These are phyloP conservation scores for Ophion ventricosus DNA, from an alignment of 2,888 invertebrate species.

Conservation along the genomic window DNA sequence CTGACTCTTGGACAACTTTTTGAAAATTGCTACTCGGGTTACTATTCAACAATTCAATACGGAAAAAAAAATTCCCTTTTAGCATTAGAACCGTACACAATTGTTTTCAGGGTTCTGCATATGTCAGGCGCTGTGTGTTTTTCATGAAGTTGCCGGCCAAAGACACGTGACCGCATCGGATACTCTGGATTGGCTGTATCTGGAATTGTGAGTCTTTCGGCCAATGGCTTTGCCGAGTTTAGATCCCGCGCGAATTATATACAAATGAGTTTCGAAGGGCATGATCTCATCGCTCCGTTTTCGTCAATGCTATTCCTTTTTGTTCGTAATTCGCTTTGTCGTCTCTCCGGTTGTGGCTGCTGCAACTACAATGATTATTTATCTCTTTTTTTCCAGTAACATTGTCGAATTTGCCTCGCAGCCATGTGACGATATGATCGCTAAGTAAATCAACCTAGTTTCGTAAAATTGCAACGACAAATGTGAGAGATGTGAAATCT, in stretches of 20 bases:
- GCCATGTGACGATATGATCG: neutral
- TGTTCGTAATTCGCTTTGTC: neutral
- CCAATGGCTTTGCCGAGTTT: neutral
- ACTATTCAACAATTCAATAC: neutral
- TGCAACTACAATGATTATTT: neutral
- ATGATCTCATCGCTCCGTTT: neutral
- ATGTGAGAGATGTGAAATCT: conserved; percentile 4
- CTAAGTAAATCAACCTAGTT: neutral
- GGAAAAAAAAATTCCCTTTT: neutral
- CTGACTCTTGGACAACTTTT: too few relatives aligned
- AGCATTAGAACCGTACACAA: neutral
- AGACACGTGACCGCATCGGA: neutral
- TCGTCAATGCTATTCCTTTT: neutral
- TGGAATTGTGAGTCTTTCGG: neutral
- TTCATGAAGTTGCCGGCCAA: neutral
- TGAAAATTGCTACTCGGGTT: too few relatives aligned
- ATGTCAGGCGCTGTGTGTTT: neutral
- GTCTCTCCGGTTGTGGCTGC: neutral
- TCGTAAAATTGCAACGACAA: neutral
- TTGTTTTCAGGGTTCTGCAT: too few relatives aligned
- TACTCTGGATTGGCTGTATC: neutral
- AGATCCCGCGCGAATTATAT: neutral
- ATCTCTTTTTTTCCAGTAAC: neutral
- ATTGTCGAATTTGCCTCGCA: neutral
- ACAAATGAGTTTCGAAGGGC: neutral